A percentile compares a stretch with the other conserved stretches of the same genome.
Conservation (phyloP, 2,888 invertebrate species). For the Heteromyza rotundicornis region DNA sequence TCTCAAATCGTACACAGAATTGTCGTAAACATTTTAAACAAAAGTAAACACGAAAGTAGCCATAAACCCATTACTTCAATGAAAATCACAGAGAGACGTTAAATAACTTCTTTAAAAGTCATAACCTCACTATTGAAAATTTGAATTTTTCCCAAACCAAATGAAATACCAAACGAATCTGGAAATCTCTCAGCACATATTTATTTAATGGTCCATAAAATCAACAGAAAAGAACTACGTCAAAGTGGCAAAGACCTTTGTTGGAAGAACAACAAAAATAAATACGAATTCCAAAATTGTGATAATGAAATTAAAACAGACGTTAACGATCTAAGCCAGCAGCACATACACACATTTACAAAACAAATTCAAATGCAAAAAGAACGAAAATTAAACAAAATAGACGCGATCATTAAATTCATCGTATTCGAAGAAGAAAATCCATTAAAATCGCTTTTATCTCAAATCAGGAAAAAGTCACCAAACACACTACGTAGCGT, state of each 20-base stretch:
- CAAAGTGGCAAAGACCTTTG: conserved; percentile 26
- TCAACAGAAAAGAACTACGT: conserved; percentile 32
- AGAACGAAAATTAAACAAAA: conserved; percentile 24
- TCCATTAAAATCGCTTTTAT: conserved; percentile 47
- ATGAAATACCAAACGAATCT: too few species aligned
- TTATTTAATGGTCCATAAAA: conserved; percentile 53
- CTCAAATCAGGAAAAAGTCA: conserved; percentile 20
- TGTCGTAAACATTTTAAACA: too few species aligned
- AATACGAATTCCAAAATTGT: conserved; percentile 30
- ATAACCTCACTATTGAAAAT: too few species aligned
- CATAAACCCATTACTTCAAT: too few species aligned
- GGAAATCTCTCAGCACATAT: conserved; percentile 30
- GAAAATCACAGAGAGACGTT: too few species aligned
- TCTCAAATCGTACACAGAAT: too few species aligned
- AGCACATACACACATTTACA: too few species aligned
- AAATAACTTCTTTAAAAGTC: too few species aligned
- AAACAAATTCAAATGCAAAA: conserved; percentile 24
- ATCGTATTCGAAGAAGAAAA: conserved; percentile 47
- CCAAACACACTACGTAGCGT: too few species aligned
- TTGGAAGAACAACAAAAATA: conserved; percentile 10
- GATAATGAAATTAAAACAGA: conserved; percentile 49
- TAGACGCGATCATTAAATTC: too few species aligned
- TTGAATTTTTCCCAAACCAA: neutral
- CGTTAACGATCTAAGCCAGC: conserved; percentile 42
- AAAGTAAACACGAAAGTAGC: too few species aligned